phyloP scores from a whole-genome alignment of 2,113 vertebrate species.

The Progne subis region DNA sequence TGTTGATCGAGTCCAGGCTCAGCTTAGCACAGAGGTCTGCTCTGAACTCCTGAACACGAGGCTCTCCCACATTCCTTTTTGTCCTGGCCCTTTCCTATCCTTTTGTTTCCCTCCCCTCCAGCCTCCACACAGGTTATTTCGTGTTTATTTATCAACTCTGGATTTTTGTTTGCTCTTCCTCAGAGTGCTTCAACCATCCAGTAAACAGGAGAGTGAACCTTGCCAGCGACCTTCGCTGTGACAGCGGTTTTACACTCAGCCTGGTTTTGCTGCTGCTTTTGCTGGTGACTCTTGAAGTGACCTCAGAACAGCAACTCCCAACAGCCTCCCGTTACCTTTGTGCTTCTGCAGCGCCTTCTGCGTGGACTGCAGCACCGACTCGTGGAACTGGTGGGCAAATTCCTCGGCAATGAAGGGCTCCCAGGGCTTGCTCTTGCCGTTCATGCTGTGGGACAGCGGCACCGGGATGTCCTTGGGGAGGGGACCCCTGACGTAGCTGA shows the following conservation, averaged over 20 bases:
- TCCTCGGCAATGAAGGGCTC: conserved; percentile 94
- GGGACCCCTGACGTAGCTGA: conserved; percentile 85
- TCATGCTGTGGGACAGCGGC: conserved; percentile 81
- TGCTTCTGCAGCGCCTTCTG: conserved; percentile 98
- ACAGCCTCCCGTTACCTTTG: conserved; percentile 79
- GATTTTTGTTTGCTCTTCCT: neutral
- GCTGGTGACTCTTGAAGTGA: fast-evolving
- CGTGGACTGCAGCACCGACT: conserved; percentile 97
- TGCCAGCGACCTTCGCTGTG: fast-evolving
- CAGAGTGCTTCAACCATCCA: neutral
- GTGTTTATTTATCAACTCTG: neutral
- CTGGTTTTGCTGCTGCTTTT: neutral
- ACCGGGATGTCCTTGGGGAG: conserved; percentile 84
- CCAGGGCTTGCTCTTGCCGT: conserved; percentile 93
- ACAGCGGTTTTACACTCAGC: fast-evolving
- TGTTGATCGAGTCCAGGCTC: neutral
- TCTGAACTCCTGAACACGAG: neutral
- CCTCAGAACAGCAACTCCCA: fast-evolving
- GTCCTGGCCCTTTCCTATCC: neutral
- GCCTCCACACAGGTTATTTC: neutral
- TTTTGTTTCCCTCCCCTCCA: neutral
- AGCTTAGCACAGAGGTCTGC: neutral
- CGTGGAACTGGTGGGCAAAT: conserved; percentile 98
- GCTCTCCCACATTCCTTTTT: neutral
- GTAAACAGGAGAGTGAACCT: neutral